phyloP scores from a whole-genome alignment of 2,797 vertebrate genomes.

The Fratercula arctica region DNA sequence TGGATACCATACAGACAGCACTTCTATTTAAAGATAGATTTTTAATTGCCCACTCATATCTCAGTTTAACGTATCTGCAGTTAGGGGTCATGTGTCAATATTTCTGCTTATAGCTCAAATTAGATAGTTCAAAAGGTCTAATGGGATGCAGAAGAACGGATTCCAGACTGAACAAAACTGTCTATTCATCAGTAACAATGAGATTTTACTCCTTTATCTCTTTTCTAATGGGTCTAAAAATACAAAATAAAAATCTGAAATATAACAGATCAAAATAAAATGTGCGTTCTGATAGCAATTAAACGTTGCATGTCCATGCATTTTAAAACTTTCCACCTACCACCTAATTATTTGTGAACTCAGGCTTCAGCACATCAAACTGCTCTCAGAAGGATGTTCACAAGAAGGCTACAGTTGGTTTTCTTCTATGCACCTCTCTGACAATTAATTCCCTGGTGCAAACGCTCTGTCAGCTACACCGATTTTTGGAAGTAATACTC shows the following conservation, averaged over 20 bases:
- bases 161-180: background rate
- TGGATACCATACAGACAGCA: background rate
- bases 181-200: background rate
- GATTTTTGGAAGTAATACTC: background rate
- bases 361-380: background rate
- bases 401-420: background rate
- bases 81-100: background rate
- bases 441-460: background rate
- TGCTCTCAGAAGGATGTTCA: background rate
- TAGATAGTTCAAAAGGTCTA: background rate
- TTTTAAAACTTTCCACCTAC: background rate
- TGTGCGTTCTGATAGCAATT: background rate
- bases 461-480: background rate
- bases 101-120: constrained; percentile 20
- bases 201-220: background rate
- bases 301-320: background rate
- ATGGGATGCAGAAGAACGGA: background rate
- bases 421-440: background rate
- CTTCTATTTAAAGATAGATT: constrained; percentile 27
- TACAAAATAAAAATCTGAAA: background rate
- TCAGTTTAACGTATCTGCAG: background rate
- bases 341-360: background rate
- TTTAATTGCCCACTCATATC: background rate
- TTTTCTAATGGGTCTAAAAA: background rate
- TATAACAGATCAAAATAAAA: background rate